phyloP scores from a whole-genome alignment of 2,113 vertebrate species.

The Heliornis fulica region DNA sequence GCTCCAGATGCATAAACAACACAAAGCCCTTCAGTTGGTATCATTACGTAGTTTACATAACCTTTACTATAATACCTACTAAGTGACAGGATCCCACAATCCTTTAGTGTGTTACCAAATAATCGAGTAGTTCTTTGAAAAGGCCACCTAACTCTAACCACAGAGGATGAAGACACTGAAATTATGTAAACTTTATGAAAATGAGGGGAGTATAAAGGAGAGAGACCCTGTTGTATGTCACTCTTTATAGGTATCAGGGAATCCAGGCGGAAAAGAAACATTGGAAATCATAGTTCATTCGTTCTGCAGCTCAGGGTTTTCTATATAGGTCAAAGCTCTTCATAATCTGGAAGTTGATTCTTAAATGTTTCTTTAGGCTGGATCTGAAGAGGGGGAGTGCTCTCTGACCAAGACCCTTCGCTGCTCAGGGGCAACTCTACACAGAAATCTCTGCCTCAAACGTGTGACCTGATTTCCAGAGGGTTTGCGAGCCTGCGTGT shows the following conservation, averaged over 20 bases:
- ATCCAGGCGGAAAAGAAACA: not conserved
- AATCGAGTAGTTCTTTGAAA: not conserved
- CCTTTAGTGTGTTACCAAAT: not conserved
- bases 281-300: slow-evolving; percentile 8
- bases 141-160: not conserved
- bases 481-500: not conserved
- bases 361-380: not conserved
- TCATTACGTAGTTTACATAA: not conserved
- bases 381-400: not conserved
- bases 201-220: not conserved
- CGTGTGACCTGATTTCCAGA: slow-evolving; percentile 7
- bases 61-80: not conserved
- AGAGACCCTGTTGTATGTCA: not conserved
- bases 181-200: not conserved
- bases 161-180: not conserved
- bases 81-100: not conserved
- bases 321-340: slow-evolving; percentile 38
- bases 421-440: not conserved
- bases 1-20: not conserved
- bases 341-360: not conserved
- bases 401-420: not conserved
- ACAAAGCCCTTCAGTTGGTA: not conserved
- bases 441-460: not conserved
- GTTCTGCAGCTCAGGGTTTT: slow-evolving; percentile 1
- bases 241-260: not conserved